Percentiles rank a stretch among this genome's conserved stretches.
phyloP scores from a whole-genome alignment of 2,113 vertebrate species.

The Pseudorectes ferrugineus region DNA sequence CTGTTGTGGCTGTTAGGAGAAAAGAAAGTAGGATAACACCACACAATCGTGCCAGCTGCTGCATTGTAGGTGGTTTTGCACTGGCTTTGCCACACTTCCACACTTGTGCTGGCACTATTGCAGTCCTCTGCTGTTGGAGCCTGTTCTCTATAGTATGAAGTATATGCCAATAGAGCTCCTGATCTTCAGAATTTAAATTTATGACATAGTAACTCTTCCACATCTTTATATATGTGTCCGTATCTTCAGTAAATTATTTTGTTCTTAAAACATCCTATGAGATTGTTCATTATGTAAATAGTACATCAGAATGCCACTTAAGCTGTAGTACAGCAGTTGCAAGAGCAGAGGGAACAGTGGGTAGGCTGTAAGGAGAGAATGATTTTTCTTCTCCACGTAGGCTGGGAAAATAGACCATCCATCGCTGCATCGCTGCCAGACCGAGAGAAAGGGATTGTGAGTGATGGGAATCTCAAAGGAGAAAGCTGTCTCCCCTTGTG shows the following conservation, averaged over 20 bases:
- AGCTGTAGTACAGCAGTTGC: not conserved
- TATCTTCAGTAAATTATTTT: not conserved
- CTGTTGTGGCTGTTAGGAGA: not conserved
- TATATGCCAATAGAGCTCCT: not conserved
- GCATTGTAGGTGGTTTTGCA: not conserved
- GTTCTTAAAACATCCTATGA: not conserved
- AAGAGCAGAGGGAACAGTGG: not conserved
- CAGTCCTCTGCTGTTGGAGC: not conserved
- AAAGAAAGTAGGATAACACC: not conserved
- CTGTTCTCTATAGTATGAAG: not conserved
- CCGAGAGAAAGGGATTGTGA: not conserved
- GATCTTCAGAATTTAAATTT: not conserved
- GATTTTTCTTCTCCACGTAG: not conserved
- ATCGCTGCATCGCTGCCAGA: not conserved
- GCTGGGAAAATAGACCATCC: not conserved
- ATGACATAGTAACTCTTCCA: not conserved
- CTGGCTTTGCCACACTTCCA: not conserved
- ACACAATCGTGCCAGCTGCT: not conserved
- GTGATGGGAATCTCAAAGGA: constrained; percentile 39
- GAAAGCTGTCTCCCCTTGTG: not conserved
- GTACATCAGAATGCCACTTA: not conserved
- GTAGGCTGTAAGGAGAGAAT: not conserved
- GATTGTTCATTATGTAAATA: not conserved
- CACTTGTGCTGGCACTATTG: not conserved
- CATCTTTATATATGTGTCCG: not conserved